Evolutionary conservation across 2,888 invertebrate genomes (phyloP), one percentile per base, ranked within the genome.

Genomic region (Drosophila lacicola): DNA sequence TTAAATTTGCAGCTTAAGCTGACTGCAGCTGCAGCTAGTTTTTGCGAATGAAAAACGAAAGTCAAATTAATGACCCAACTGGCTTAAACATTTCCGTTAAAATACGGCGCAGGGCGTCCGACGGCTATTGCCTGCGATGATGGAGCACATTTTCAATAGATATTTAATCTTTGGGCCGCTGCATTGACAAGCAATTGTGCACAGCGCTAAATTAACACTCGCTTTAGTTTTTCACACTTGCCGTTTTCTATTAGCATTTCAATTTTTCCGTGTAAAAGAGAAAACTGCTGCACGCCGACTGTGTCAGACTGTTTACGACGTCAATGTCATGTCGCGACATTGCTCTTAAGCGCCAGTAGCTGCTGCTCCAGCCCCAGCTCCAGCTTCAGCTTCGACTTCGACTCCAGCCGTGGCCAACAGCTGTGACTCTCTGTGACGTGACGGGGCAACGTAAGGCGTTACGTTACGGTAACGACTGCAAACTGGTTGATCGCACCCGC

Each of bases 401-500:
- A 17, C 17, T 17, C 17, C 17, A 17, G 70, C 70, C 70, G 63
- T 46, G 55, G n/a, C 67, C 17, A 17, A 17, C 17, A 21, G 71
- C 71, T 70, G 56, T 47, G 56, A 13, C 68, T 78, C 67, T 61
- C 78, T 60, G 37, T 9, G 33, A 11, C 49, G 25, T 25, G 25
- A 25, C 25, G 25, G 25, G 25, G 19, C n/a, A 19, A 45, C 65
- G 65, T 66, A 14, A 47, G 53, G 29, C 78, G 76, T 81, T 78
- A 81, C 83, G 83, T 78, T 76, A 54, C 63, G 61, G 62, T 63
- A 70, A 50, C 53, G 50, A 29, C 51, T 14, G 58, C 64, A 72
- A 84, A 88, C 83, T 84, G 86, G 83, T 88, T 83, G 87, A 84
- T 85, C 76, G 86, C 82, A 88, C 85, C 88, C 78, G 85, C 85